These are phyloP conservation scores for Adelges cooleyi DNA, from an alignment of 1,140 invertebrate genomes.

Conservation along the genomic window DNA sequence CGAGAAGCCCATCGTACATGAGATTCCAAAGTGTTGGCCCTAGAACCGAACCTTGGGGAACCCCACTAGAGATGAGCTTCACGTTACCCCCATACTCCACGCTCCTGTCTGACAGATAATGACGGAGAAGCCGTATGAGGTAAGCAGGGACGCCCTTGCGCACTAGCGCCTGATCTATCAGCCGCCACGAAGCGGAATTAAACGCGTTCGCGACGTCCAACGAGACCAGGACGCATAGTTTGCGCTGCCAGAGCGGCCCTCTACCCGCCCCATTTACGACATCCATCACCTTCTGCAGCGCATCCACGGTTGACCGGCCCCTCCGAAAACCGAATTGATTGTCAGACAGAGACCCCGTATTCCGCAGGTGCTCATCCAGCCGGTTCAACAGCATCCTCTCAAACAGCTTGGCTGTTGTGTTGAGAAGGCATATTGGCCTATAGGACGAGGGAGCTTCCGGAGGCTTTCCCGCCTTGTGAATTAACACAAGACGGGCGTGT, in stretches of 20 bases:
- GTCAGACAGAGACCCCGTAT: background rate
- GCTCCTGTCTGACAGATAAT: background rate
- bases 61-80: background rate
- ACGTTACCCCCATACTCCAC: no score
- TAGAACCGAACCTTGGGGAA: background rate
- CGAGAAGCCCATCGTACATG: background rate
- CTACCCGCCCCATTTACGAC: background rate
- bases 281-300: background rate
- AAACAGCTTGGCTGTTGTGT: background rate
- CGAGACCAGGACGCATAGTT: background rate
- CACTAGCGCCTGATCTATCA: background rate
- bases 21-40: slow-evolving; percentile 6
- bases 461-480: background rate
- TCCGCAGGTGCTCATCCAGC: background rate
- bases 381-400: background rate
- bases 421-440: background rate
- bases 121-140: background rate
- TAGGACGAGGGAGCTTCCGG: background rate
- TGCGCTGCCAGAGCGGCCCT: background rate
- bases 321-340: slow-evolving; percentile 4
- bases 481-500: background rate
- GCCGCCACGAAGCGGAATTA: background rate
- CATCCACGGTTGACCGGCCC: background rate
- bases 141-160: background rate
- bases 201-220: background rate